A percentile compares a stretch with the other conserved stretches of the same genome.
phyloP scores from a whole-genome alignment of 2,797 vertebrate species.

The Semaprochilodus insignis region DNA sequence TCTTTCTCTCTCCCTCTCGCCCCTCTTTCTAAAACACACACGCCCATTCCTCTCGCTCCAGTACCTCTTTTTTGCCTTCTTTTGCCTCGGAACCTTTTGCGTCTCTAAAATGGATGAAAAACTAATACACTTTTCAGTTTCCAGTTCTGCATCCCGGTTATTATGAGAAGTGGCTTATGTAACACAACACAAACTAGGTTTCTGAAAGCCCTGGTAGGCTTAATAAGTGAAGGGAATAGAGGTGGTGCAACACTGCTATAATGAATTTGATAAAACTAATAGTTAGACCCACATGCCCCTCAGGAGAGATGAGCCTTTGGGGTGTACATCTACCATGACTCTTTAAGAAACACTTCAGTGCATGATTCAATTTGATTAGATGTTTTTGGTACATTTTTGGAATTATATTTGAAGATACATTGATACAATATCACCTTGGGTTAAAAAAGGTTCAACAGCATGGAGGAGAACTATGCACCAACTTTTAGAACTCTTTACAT shows the following conservation, averaged over 20 bases:
- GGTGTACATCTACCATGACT: neutral
- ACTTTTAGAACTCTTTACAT: no score
- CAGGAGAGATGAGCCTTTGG: neutral
- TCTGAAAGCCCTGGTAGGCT: neutral
- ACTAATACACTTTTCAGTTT: slow-evolving; percentile 1
- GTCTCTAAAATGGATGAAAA: neutral
- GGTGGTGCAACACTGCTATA: neutral
- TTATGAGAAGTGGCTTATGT: slow-evolving; percentile 6
- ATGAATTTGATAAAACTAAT: neutral
- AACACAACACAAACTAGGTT: slow-evolving; percentile 1
- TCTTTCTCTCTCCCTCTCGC: neutral
- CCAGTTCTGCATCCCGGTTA: neutral
- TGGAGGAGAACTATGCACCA: no score
- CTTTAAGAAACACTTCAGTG: no score
- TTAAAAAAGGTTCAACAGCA: no score
- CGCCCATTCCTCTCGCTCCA: neutral
- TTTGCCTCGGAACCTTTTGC: neutral
- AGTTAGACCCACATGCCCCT: no score
- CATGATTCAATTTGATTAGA: no score
- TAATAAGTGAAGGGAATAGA: neutral
- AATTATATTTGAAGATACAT: no score
- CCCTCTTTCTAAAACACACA: neutral
- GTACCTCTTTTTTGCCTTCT: neutral
- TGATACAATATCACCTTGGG: no score
- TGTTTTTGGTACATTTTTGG: no score